Conservation (phyloP, 2,888 invertebrate genomes). For the Agonopterix arenella region DNA sequence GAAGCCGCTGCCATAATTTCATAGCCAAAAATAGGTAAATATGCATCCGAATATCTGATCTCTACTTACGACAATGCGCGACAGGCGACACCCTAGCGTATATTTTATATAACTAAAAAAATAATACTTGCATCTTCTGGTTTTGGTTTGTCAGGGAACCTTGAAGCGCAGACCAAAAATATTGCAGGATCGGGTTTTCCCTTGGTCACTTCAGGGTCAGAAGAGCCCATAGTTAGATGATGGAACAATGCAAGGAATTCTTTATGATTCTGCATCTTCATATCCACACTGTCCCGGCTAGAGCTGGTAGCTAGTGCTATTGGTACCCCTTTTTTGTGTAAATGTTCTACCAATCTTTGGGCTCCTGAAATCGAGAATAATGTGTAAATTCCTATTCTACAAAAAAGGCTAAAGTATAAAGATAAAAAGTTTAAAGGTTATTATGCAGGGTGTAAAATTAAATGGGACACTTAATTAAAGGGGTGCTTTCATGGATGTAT, state of each 20-base stretch:
- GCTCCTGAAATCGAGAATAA: constrained; percentile 77
- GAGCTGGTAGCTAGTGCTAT: constrained; percentile 94
- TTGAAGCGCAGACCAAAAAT: constrained; percentile 84
- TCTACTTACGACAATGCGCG: no score
- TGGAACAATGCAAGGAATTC: constrained; percentile 80
- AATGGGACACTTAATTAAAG: no score
- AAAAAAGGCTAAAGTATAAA: no score
- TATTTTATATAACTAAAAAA: no score
- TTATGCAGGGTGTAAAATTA: no score
- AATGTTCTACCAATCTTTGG: constrained; percentile 83
- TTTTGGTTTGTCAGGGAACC: constrained; percentile 82
- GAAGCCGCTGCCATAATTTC: no score
- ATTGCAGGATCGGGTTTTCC: constrained; percentile 94
- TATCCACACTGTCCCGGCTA: constrained; percentile 80
- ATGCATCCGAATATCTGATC: no score
- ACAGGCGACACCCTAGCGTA: no score
- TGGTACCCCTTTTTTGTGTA: constrained; percentile 83
- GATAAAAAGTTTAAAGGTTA: no score
- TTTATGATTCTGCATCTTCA: constrained; percentile 82
- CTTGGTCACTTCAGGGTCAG: constrained; percentile 88
- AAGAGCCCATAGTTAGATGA: constrained; percentile 87
- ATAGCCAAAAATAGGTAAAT: no score
- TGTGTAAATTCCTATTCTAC: background rate
- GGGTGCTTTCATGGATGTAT: no score
- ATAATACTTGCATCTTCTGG: constrained; percentile 63